Percentiles rank a stretch among this genome's conserved stretches.
Conservation (phyloP, 2,113 vertebrate species). For the Phylloscopus trochiloides region DNA sequence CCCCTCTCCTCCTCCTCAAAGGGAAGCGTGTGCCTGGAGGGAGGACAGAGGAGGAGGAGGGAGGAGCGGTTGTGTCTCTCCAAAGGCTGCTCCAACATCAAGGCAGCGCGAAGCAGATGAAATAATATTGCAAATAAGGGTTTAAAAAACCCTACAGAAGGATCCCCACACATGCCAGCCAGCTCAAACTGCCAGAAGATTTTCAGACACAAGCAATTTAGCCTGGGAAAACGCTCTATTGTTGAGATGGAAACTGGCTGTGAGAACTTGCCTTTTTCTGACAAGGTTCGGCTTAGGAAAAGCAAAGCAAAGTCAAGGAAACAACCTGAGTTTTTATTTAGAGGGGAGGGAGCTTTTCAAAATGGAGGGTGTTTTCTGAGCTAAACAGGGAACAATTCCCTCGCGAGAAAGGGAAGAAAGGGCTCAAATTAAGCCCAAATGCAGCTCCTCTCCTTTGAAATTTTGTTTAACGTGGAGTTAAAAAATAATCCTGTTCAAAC, state of each 20-base stretch:
- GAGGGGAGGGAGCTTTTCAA: background rate
- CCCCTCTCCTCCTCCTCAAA: conserved; percentile 53
- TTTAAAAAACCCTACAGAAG: conserved; percentile 39
- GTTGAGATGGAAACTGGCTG: conserved; percentile 37
- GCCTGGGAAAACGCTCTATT: conserved; percentile 12
- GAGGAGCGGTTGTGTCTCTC: conserved; percentile 36
- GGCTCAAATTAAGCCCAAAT: background rate
- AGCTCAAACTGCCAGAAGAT: conserved; percentile 23
- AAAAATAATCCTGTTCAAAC: conserved; percentile 60
- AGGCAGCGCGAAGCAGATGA: conserved; percentile 30
- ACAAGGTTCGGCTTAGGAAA: background rate
- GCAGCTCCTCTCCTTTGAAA: conserved; percentile 2
- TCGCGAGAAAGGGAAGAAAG: background rate
- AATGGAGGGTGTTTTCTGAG: conserved; percentile 16
- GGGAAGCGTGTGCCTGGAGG: conserved; percentile 56
- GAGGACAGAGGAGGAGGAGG: conserved; percentile 55
- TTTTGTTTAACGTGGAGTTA: conserved; percentile 42
- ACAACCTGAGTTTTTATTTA: conserved; percentile 13
- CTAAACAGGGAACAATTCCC: conserved; percentile 1
- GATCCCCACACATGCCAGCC: conserved; percentile 32
- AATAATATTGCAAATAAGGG: conserved; percentile 56
- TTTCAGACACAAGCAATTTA: conserved; percentile 34
- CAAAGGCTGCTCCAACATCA: conserved; percentile 45
- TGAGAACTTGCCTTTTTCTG: conserved; percentile 15
- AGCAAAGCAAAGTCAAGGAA: conserved; percentile 10